Evolutionary conservation across 1,140 invertebrate species (phyloP), one percentile per base, ranked within the genome.

Genomic region (Pseudomyrmex pallidus): DNA sequence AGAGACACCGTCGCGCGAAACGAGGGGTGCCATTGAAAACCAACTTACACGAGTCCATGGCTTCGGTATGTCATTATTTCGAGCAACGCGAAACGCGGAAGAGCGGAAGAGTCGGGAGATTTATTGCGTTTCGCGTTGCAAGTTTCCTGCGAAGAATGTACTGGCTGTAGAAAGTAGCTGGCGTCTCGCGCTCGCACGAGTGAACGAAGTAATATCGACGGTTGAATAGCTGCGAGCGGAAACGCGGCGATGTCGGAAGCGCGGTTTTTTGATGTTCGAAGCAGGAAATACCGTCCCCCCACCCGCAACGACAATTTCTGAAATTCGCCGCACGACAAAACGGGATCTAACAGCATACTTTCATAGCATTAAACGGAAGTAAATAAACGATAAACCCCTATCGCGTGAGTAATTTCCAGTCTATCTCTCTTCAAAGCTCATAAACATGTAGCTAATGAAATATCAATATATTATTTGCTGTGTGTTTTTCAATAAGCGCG

Each of bases 1-100:
- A 78, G 73, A 74, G 68, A 80, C 61, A 74, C 66, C 64, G 70
- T 83, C 10, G 48, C 15, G 72, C 57, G 67, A 44, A 64, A 77
- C 13, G 78, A 68, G 63, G 63, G 63, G 64, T 48, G 74, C 82
- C 74, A 66, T 83, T 78, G 82, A 67, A 83, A 67, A 67, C 54
- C 74, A 54, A 77, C 72, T 78, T 63, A 46, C 35, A 15, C 56
- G 76, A 66, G 70, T 78, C 48, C 56, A 85, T n/a, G 59, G 59
- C 59, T 68, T 56, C 54, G 25, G 63, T 50, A 12, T 48, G 20
- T 22, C 63, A 56, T 76, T 54, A 72, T 73, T 59, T 15, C 17
- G 74, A 59, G 63, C 59, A 68, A 83, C 64, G 52, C 13, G 82
- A 63, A 56, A 74, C 54, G 35, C 50, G 50, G 7, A 35, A 12